A percentile compares a stretch with the other conserved stretches of the same genome.
Evolutionary conservation across 2,797 vertebrate species (phyloP).

Genomic region (Paramormyrops hopkinsi): DNA sequence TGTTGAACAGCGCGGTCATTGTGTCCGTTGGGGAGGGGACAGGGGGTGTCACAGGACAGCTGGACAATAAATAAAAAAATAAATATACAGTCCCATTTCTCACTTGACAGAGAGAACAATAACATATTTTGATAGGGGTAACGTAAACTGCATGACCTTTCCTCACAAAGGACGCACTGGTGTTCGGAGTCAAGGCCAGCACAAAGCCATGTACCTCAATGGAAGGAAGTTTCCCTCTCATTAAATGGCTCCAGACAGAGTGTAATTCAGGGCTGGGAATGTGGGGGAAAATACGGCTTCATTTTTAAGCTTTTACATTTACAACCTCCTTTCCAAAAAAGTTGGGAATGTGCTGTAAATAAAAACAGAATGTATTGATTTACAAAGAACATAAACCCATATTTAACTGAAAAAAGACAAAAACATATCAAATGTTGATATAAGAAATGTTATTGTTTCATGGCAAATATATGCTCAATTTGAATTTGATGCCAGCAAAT

Average conservation of each 20-base stretch:
- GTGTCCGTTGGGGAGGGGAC: background rate
- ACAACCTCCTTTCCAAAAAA: background rate
- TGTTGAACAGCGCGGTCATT: conserved; percentile 6
- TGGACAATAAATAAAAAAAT: conserved; percentile 14
- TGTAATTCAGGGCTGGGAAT: background rate
- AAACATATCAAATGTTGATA: background rate
- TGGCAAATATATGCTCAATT: background rate
- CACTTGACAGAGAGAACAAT: background rate
- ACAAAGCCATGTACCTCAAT: background rate
- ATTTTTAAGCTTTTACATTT: background rate
- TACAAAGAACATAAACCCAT: background rate
- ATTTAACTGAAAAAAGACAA: background rate
- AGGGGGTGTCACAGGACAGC: background rate
- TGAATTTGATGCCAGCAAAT: background rate
- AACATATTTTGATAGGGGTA: background rate
- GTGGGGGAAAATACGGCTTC: background rate
- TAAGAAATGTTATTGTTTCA: background rate
- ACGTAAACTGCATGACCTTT: conserved; percentile 5
- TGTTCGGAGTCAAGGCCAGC: background rate
- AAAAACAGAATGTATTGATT: background rate
- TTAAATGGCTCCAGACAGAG: background rate
- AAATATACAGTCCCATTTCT: background rate
- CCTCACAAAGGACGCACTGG: background rate
- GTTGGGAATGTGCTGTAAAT: background rate
- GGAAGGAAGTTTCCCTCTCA: background rate